Base-by-base conservation (phyloP, 35 echinoderm and acorn worm species). In the Heliocidaris tuberculata region DNA sequence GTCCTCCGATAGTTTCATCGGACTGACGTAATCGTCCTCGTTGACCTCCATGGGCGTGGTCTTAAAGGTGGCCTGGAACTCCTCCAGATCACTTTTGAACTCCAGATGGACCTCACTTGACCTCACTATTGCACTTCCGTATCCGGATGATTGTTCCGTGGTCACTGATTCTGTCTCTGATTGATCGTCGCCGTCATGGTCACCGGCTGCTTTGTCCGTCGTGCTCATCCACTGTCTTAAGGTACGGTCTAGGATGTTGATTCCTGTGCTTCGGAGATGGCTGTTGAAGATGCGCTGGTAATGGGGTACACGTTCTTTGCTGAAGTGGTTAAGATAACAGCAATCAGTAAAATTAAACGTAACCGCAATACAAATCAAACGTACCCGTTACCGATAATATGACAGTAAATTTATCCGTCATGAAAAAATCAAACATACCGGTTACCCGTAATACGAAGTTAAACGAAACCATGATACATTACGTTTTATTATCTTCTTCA, bases 1-100 rank as follows among this genome's bases (percentile, higher is more conserved):
- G 30, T 50, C 59, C 17, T 31, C 60, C 13, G 93, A 50, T 2
- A 98, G 95, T 48, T 95, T 87, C 85, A 94, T 70, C 30, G 97
- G 96, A 94, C 97, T 98, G 12, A 98, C 88, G 49, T 98, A 98
- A 30, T 97, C 96, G 31, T 98, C 96, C 78, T 96, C 96, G 90
- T 95, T 97, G 49, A 85, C 65, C 13, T 59, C 70, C 59, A 30
- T 89, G 32, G 86, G 29, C 6, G 31, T 31, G 31, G 11, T 49
- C 7, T 30, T 93, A 86, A 97, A 97, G n/a, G 95, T 95, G 16
- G 30, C 88, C 35, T 86, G n/a, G 49, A 97, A 94, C 15, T 93
- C 93, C 7, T 97, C 95, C 6, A 61, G 54, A 30, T 95, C 70
- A 47, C 32, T 35, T 48, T 48, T 29, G 35, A 86, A 32, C 19